These are phyloP conservation scores for Pseudotriccus pelzelni DNA, from an alignment of 2,797 vertebrate species.

Conservation along the genomic window DNA sequence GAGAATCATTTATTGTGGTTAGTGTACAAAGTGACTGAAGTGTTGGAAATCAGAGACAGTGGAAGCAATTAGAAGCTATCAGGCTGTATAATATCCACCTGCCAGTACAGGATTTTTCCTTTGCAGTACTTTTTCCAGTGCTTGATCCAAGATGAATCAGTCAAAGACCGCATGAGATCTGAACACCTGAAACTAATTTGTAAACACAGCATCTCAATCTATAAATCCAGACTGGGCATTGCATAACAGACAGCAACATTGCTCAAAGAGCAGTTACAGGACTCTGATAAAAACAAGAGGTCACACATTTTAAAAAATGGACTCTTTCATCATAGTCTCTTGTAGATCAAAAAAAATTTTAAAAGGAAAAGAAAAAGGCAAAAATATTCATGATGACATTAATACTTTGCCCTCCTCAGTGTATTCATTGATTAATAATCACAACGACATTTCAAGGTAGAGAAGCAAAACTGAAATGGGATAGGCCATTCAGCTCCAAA, in stretches of 20 bases:
- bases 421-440: neutral
- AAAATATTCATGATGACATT: neutral
- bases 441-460: neutral
- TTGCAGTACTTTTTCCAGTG: neutral
- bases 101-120: neutral
- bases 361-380: neutral
- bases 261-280: neutral
- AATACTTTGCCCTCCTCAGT: neutral
- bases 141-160: neutral
- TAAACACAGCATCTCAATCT: neutral
- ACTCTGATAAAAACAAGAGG: neutral
- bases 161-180: rapidly evolving
- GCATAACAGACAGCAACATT: neutral
- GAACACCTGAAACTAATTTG: neutral
- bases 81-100: neutral
- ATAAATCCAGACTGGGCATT: neutral
- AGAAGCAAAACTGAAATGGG: neutral
- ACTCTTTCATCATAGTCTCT: neutral
- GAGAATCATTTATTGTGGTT: neutral
- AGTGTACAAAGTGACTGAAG: neutral
- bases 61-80: neutral
- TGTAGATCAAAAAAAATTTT: neutral
- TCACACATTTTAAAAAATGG: neutral
- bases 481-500: neutral
- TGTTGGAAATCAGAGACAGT: neutral